Evolutionary conservation across 2,113 vertebrate genomes (phyloP), one percentile per base, ranked within the genome.

Genomic region (Saimiri boliviensis): DNA sequence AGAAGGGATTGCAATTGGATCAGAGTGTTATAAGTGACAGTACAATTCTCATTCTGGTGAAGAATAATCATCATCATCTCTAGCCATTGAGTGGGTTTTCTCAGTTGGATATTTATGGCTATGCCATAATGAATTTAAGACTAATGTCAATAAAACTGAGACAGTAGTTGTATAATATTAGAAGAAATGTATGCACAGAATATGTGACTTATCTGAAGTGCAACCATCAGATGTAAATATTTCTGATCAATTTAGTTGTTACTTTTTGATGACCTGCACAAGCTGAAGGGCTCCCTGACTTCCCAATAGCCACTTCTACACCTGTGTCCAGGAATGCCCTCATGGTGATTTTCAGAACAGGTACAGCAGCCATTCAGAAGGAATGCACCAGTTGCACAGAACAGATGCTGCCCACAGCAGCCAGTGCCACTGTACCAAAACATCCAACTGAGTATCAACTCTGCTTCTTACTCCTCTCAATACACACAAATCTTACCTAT

Each of bases 1-100:
- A 92, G 74, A 87, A 95, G 47, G 66, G 47, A 85, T 42, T 92
- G 49, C 89, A 95, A 96, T 71, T 91, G 88, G 47, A 97, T 95
- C 70, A 20, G 3, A 87, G 63, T 95, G 37, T 96, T 95, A 4
- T 49, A 85, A 93, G 76, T 79, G 56, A 88, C 42, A 73, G n/a
- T 71, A 32, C 1, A 86, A 11, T 80, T 89, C 63, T 97, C 70
- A 9, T 94, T 82, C 79, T 63, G 27, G 45, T 71, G 73, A 82
- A 93, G 49, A 83, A 80, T 54, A 66, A 76, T 54, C 23, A 86
- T 81, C 4, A 68, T 95, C 76, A 35, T 95, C 71, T 94, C 23
- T 82, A 40, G 23, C n/a, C 70, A 63, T 9, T 60, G 47, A 93
- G 35, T 94, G 40, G 37, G 25, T 95, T 89, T 96, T 93, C 35